Evolutionary conservation across 1,140 invertebrate species (phyloP).

Genomic region (Drosophila sucinea): DNA sequence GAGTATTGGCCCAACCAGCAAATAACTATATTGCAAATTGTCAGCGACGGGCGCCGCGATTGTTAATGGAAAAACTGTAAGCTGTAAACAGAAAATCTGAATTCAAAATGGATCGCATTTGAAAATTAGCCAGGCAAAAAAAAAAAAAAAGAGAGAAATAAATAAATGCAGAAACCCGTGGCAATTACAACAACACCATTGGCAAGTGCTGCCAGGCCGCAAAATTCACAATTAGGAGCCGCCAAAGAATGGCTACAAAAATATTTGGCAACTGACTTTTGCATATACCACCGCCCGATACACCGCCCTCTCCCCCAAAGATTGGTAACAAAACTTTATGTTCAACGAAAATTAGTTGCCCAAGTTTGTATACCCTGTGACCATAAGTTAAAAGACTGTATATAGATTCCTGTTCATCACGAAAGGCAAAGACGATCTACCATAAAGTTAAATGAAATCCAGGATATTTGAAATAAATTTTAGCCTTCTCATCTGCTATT

Average conservation of each 20-base stretch:
- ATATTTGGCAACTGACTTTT: conserved; percentile 71
- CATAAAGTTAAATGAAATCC: not conserved
- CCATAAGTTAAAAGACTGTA: not conserved
- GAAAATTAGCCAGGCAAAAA: conserved; percentile 58
- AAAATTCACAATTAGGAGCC: conserved; percentile 59
- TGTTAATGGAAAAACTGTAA: conserved; percentile 59
- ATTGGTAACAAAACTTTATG: conserved; percentile 41
- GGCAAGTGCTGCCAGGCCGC: conserved; percentile 27
- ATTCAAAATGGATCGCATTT: conserved; percentile 53
- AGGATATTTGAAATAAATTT: too few species aligned
- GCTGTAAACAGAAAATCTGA: conserved; percentile 27
- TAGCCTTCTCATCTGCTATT: too few species aligned
- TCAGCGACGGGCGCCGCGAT: conserved; percentile 48
- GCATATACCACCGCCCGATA: conserved; percentile 28
- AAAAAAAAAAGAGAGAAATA: conserved; percentile 17
- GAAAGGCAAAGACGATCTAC: not conserved
- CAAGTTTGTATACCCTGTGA: conserved; percentile 44
- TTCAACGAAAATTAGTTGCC: conserved; percentile 70
- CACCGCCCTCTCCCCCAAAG: not conserved
- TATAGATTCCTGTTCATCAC: not conserved
- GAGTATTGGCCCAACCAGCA: conserved; percentile 31
- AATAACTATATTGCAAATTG: conserved; percentile 49
- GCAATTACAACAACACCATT: conserved; percentile 66
- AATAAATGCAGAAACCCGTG: conserved; percentile 44
- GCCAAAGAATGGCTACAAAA: conserved; percentile 61